Evolutionary conservation across 2,797 vertebrate genomes (phyloP), one percentile per base, ranked within the genome.

Genomic region (Cephalopachus bancanus): DNA sequence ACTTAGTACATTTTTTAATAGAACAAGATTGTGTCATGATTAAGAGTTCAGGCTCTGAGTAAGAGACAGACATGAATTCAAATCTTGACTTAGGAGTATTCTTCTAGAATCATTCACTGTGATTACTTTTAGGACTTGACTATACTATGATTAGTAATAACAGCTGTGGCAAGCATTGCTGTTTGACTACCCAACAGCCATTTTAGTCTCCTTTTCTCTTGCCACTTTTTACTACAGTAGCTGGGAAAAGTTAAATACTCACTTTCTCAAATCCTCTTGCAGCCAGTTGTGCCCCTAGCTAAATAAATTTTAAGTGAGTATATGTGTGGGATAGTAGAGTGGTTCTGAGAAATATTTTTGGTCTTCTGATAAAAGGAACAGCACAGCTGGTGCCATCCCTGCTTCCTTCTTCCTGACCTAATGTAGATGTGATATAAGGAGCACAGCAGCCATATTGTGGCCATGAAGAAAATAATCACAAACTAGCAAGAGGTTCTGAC

Each of bases 361-460:
- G 28, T 62, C 53, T 72, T 37, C 64, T 72, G 57, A 64, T 86
- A 51, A 83, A 72, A 87, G 24, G 3, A 83, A 30, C 7, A 57
- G 19, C 69, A 4, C 28, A 65, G 22, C 71, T 78, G 16, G 30
- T 26, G 26, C 55, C 69, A 57, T 19, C 53, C 14, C 19, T 12
- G 8, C 20, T 84, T 91, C 33, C 15, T 78, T 87, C 33, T 78
- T 83, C 44, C 69, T 53, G 49, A 64, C 53, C 53, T 81, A 71
- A 90, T 49, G 24, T 4, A 85, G 49, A 59, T 53, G 30, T 49
- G 44, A 81, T 62, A 1, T 71, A 37, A 72, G 55, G 12, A 78
- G 30, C 69, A 37, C 20, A 53, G 81, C 91, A 95, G 76, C 69
- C 30, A 87, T 87, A 91, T 67, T 91, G 91, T 91, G 57, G 71